Evolutionary conservation across 2,888 invertebrate genomes (phyloP), one percentile per base, ranked within the genome.

Genomic region (Emmelina monodactyla): DNA sequence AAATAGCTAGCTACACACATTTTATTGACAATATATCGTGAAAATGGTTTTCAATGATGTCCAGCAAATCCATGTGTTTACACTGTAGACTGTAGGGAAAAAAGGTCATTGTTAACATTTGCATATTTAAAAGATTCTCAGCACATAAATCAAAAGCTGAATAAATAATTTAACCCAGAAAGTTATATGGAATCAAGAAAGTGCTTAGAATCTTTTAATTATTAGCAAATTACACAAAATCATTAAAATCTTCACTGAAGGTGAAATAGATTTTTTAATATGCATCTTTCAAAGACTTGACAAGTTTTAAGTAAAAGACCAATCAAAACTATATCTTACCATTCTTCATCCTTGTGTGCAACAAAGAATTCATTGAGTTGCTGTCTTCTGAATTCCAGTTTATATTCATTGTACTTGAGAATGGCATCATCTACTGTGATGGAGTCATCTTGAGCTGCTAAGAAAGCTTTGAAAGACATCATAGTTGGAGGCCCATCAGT

Each of bases 271-370:
- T n/a, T 10, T 25, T 25, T 4, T n/a, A 7, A 4, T 25, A n/a
- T 4, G 3, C 9, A 7, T 25, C 25, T 25, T 25, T 25, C 3
- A 10, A 4, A 25, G 11, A 25, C 6, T 25, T 19, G 19, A 6
- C 19, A 19, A 19, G 9, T 19, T 19, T 19, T 19, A 19, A 6
- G 19, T 6, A 6, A 19, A 19, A 19, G 19, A 9, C 9, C 5
- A 6, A 19, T 6, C 19, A 19, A 19, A 19, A 29, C 3, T 11
- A 14, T 4, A 29, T 29, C 91, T 83, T 85, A 98, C 99, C 99
- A 99, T 88, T 99, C 99, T 75, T 99, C 98, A 59, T 99, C 98
- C 79, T 99, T 99, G 82, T 99, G 99, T 31, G 93, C 91, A 53
- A 97, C 91, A 80, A 99, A 99, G 82, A 99, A 99, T 67, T 98